These are phyloP conservation scores for Cephus nigrinus DNA, from an alignment of 2,888 invertebrate genomes.

Conservation along the genomic window DNA sequence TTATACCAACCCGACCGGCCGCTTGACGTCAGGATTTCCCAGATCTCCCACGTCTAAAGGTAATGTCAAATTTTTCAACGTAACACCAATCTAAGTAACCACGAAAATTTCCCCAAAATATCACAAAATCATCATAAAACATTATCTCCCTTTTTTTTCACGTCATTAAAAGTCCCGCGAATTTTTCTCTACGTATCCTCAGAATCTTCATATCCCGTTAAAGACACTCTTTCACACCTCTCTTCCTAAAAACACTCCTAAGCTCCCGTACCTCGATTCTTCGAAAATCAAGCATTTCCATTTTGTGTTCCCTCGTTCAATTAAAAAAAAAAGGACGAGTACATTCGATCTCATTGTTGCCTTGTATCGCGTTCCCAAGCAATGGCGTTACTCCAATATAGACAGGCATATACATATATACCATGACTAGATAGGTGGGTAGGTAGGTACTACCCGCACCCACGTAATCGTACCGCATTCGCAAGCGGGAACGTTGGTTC, in stretches of 20 bases:
- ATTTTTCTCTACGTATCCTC: not conserved
- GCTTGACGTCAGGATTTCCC: not conserved
- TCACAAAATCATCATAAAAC: not conserved
- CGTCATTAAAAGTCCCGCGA: not conserved
- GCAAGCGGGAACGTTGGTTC: not conserved
- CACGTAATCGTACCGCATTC: not conserved
- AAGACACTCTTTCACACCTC: too few species aligned
- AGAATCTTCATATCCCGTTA: not conserved
- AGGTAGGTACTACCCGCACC: not conserved
- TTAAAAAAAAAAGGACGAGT: not conserved
- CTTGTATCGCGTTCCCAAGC: not conserved
- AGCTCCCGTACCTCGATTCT: not conserved
- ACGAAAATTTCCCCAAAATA: not conserved
- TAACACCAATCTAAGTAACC: not conserved
- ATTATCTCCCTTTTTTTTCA: not conserved
- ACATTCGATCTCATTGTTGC: not conserved
- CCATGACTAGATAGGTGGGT: not conserved
- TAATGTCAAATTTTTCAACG: not conserved
- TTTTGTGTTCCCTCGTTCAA: not conserved
- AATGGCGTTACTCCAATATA: not conserved
- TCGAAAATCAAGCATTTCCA: not conserved
- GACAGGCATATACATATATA: not conserved
- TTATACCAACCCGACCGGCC: conserved; percentile 4
- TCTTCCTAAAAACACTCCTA: not conserved
- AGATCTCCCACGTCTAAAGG: not conserved